Conservation (phyloP, 2,113 vertebrate genomes). For the Salvelinus fontinalis region DNA sequence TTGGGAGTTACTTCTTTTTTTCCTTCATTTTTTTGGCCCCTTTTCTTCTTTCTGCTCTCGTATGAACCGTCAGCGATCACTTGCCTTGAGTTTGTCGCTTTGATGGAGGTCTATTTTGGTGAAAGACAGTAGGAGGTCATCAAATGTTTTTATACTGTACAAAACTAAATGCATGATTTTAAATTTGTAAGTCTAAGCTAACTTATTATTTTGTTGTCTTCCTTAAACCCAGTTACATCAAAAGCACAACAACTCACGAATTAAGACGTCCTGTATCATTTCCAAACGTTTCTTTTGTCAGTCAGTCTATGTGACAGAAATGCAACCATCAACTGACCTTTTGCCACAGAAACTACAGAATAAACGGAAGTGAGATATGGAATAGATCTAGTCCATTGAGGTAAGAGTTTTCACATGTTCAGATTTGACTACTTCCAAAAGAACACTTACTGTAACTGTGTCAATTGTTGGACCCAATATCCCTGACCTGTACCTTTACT, state of each 20-base stretch:
- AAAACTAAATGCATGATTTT: not conserved
- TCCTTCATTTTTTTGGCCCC: slow-evolving; percentile 20
- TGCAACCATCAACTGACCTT: not conserved
- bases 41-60: slow-evolving; percentile 65
- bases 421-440: no score
- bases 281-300: not conserved
- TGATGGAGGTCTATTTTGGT: not conserved
- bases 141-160: not conserved
- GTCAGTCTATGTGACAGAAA: not conserved
- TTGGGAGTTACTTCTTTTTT: not conserved
- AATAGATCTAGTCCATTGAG: not conserved
- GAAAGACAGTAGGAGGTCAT: not conserved
- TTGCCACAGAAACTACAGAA: not conserved
- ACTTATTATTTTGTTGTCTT: no score
- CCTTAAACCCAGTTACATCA: no score
- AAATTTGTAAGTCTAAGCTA: not conserved
- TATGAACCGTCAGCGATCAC: slow-evolving; percentile 47
- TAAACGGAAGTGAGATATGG: not conserved
- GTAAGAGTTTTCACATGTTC: not conserved
- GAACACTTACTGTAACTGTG: no score
- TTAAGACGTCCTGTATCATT: not conserved
- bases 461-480: no score
- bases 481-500: no score
- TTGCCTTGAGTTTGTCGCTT: not conserved
- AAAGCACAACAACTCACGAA: not conserved